Evolutionary conservation across 2,113 vertebrate species (phyloP).

Genomic region (Cottus gobio): DNA sequence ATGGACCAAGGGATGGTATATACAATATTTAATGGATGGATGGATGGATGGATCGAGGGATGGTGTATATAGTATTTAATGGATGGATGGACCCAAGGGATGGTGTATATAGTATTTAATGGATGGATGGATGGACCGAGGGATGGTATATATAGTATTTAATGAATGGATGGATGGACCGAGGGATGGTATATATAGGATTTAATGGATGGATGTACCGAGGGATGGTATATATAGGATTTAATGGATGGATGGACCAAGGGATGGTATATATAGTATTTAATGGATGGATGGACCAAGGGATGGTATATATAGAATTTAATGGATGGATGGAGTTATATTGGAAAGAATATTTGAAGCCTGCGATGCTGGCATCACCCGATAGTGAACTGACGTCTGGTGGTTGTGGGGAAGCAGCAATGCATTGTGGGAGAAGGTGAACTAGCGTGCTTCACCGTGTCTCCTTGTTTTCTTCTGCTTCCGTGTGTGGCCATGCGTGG

Average conservation of each 20-base stretch:
- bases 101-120: too few species aligned
- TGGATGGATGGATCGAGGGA: too few species aligned
- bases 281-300: constrained; percentile 35
- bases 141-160: constrained; percentile 23
- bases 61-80: too few species aligned
- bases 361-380: background rate
- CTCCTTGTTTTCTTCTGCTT: background rate
- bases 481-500: background rate
- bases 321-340: constrained; percentile 37
- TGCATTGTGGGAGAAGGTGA: constrained; percentile 1
- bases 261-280: constrained; percentile 24
- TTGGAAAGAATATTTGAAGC: constrained; percentile 20
- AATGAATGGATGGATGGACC: constrained; percentile 42
- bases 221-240: constrained; percentile 23
- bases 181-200: constrained; percentile 25
- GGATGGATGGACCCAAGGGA: too few species aligned
- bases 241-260: constrained; percentile 38
- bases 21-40: too few species aligned
- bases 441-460: constrained; percentile 9
- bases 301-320: constrained; percentile 26
- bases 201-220: constrained; percentile 39
- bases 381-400: constrained; percentile 18
- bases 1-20: too few species aligned
- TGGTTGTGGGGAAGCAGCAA: background rate
- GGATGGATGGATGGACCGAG: constrained; percentile 28